Evolutionary conservation across 2,797 vertebrate genomes (phyloP), one percentile per base, ranked within the genome.

Genomic region (Galaxias olidus): DNA sequence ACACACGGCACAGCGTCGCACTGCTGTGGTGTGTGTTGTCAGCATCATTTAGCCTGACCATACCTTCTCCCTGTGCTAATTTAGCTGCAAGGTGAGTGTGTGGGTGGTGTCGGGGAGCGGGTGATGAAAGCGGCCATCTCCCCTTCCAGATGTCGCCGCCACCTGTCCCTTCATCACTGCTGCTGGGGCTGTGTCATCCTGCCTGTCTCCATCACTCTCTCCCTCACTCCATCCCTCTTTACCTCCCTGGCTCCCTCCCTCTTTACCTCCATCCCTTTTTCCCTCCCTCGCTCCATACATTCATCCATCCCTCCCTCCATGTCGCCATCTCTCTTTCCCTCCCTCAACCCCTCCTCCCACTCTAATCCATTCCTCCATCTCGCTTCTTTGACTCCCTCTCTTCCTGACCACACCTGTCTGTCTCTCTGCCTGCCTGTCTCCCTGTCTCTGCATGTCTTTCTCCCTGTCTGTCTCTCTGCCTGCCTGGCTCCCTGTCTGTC

Each of bases 101-200:
- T 30, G 30, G 30, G 30, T 30, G 30, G 30, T 86, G 86, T 81
- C 78, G 84, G 78, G 82, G 84, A 85, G 86, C 86, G n/a, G n/a
- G n/a, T 87, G 78, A 85, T 85, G 76, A 87, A 88, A 87, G 89
- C 87, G 6, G 30, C 84, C n/a, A n/a, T n/a, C 84, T 87, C 82
- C 88, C 81, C 83, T 87, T 91, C 88, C 89, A 92, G 91, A 90
- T 93, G 91, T 87, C 86, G 80, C 73, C 70, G 89, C 88, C 91
- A 93, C 90, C 91, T 93, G 91, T 86, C 87, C 86, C 84, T 87
- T 91, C 88, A 90, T 91, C 89, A 85, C 79, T 86, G 86, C 75
- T 43, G 85, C 78, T 81, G 77, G 81, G 77, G 84, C 78, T 81
- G 74, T 77, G 80, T 85, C 83, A 30, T 84, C 61, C 84, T 79